Evolutionary conservation across 2,113 vertebrate genomes (phyloP), one percentile per base, ranked within the genome.

Genomic region (Oryzias javanicus): DNA sequence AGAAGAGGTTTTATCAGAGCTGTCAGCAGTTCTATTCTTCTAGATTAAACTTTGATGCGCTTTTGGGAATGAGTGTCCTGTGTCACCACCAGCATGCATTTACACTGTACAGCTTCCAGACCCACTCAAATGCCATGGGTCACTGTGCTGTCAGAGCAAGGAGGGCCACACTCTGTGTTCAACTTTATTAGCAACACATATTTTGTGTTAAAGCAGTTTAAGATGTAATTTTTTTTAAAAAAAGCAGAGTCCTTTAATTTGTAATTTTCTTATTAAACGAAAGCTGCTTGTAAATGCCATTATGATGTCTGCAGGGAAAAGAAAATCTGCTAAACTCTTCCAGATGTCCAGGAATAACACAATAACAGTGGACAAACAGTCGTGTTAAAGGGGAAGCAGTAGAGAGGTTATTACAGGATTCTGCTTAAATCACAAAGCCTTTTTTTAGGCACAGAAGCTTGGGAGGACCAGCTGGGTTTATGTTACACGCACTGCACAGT

Each of bases 31-130:
- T 57, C 84, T 82, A 78, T 89, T 87, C 88, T 86, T 84, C 76
- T 49, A 24, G 76, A 86, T 87, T 78, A 86, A 86, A 90, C 85
- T 88, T 88, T 90, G 87, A 90, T 88, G 82, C 77, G 86, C 77
- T 84, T 72, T 87, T 71, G 45, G 76, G 62, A 50, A 70, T 72
- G 63, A 63, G 52, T 76, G 59, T 68, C 80, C 70, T 47, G 62
- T 42, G 60, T 54, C 56, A 82, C 76, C 73, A 64, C 76, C 73
- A 64, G 73, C 77, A 54, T 69, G 47, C 49, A 60, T 40, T 24
- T 44, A 62, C 18, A 70, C 76, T 62, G 60, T 64, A 79, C 53
- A 48, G 45, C 24, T 17, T 44, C 57, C 46, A 14, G 6, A 56
- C 65, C 56, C 22, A 22, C 25, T 71, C 64, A 55, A 52, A 76